Conservation (phyloP, 2,888 invertebrate genomes). For the Acronicta aceris region DNA sequence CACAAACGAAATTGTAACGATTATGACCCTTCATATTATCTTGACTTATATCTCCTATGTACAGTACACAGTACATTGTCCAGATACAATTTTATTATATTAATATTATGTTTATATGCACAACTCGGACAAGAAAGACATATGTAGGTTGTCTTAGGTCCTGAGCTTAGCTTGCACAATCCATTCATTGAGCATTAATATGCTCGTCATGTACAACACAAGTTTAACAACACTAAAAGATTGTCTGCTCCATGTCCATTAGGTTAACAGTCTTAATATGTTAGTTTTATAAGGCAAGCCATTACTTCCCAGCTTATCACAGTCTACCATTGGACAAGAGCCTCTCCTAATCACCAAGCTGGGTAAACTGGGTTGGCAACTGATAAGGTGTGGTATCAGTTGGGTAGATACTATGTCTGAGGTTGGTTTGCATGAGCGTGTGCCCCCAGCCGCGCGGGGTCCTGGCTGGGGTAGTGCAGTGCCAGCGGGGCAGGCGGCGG, state of each 20-base stretch:
- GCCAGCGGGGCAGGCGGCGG: conserved; percentile 89
- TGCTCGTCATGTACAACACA: neutral
- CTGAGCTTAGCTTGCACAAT: neutral
- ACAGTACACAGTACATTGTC: too few relatives aligned
- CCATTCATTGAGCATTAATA: neutral
- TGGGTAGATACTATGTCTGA: conserved; percentile 68
- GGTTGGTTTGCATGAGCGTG: conserved; percentile 82
- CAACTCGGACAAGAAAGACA: conserved; percentile 2
- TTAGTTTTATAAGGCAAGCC: conserved; percentile 1
- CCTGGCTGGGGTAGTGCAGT: conserved; percentile 98
- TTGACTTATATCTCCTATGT: too few relatives aligned
- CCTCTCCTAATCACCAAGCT: conserved; percentile 1
- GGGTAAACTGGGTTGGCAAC: neutral
- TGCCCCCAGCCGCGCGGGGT: conserved; percentile 97
- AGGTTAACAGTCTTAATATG: neutral
- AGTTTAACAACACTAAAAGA: neutral
- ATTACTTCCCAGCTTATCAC: conserved; percentile 1
- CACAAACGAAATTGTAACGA: too few relatives aligned
- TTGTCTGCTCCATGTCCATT: neutral
- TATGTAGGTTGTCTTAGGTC: neutral
- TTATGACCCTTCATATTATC: too few relatives aligned
- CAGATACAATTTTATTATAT: too few relatives aligned
- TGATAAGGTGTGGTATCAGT: neutral
- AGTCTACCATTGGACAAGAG: neutral
- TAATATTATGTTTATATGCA: conserved; percentile 13